Evolutionary conservation across 1,140 invertebrate species (phyloP).

Genomic region (Uloborus diversus): DNA sequence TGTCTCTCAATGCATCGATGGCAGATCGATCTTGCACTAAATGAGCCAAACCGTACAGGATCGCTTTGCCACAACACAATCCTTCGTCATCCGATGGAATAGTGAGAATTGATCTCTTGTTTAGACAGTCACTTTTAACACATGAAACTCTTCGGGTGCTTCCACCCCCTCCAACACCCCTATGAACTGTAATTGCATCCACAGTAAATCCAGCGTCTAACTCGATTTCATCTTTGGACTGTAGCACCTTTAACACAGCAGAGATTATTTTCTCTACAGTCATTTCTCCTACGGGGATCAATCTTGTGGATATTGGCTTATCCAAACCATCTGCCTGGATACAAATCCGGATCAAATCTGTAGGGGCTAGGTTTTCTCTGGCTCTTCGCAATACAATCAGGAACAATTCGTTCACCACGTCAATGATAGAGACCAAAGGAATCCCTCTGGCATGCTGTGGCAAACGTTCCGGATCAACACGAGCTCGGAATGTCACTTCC

Average conservation of each 20-base stretch:
- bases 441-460: not conserved
- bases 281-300: not conserved
- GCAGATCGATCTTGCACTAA: not conserved
- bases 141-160: too few relatives aligned
- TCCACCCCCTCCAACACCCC: not conserved
- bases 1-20: not conserved
- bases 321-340: not conserved
- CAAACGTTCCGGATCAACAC: not conserved
- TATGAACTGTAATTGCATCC: not conserved
- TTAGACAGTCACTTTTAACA: not conserved
- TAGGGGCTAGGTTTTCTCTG: not conserved
- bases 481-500: not conserved
- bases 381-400: not conserved
- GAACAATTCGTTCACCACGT: not conserved
- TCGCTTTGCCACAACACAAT: not conserved
- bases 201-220: not conserved
- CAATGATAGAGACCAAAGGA: not conserved
- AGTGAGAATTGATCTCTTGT: not conserved
- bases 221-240: not conserved
- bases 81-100: not conserved
- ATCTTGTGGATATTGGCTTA: not conserved
- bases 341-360: not conserved
- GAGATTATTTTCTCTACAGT: not conserved
- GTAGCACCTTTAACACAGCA: not conserved
- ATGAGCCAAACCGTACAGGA: not conserved